Base-by-base conservation (phyloP, 2,888 invertebrate genomes). In the Xestia ashworthii region DNA sequence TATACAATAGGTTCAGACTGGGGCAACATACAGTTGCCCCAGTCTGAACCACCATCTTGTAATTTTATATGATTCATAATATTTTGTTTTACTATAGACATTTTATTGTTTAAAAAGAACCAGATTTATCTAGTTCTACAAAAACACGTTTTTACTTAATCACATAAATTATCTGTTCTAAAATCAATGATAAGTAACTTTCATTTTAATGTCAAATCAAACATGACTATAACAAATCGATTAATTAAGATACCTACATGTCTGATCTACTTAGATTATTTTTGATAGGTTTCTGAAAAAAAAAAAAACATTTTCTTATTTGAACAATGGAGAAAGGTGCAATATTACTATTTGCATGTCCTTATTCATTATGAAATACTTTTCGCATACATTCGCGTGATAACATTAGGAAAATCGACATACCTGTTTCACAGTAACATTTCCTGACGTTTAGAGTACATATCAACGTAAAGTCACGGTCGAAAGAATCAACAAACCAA, bases 371-470 rank as follows among this genome's bases (percentile, higher is more conserved):
- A 80, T 22, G 22, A 80, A 80, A 58, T 69, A 53, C 22, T 65
- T 69, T 65, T 69, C 44, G 14, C 55, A 3, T 9, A 0, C 41
- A 78, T 55, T 78, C 3, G 69, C 81, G 72, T 72, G 80, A 41
- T 60, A 50, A 81, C 50, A 69, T 74, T 72, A 65, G 22, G 38
- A 79, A 83, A 70, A 84, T 84, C 32, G 55, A 70, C 64, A 64
- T 66, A 32, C n/a, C 16, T 22, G 53, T 69, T 78, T 11, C 32
- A 72, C 22, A 38, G 38, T 78, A 72, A 80, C 71, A 65, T 84
- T 82, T 82, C 82, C 82, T 84, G 84, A 84, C 74, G 8, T 64
- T 71, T 74, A 74, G 55, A 82, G 72, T 50, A 70, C 44, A 16
- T 62, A 78, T 78, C 67, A 69, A 53, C 50, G 55, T 62, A 68